A percentile compares a stretch with the other conserved stretches of the same genome.
phyloP scores from a whole-genome alignment of 2,113 vertebrate genomes.

The Petroica traversi region DNA sequence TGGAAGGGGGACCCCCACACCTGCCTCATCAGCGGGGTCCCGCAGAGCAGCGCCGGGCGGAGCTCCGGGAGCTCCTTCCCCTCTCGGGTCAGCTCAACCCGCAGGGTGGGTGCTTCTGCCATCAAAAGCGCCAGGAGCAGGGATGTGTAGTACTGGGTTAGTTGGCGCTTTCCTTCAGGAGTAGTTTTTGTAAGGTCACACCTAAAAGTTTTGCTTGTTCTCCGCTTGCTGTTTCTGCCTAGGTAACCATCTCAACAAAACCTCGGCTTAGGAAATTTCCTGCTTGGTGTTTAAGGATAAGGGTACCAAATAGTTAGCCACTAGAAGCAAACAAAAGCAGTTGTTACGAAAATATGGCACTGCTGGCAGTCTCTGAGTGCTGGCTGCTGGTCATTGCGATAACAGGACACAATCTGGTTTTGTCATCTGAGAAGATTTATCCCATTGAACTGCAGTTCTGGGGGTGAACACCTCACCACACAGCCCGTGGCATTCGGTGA shows the following conservation, averaged over 20 bases:
- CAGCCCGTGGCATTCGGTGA: background rate
- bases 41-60: background rate
- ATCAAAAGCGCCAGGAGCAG: fast-evolving
- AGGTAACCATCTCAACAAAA: background rate
- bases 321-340: background rate
- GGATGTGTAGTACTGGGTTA: fast-evolving
- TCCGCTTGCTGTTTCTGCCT: background rate
- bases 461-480: background rate
- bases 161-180: background rate
- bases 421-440: background rate
- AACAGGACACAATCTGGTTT: background rate
- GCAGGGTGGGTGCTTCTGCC: fast-evolving
- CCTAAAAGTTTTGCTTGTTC: background rate
- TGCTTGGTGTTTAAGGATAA: background rate
- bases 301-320: background rate
- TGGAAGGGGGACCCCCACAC: too few species aligned
- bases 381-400: background rate
- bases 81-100: too few species aligned
- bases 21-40: too few species aligned
- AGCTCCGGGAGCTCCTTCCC: background rate
- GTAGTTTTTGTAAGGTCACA: background rate
- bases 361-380: background rate
- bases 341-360: fast-evolving
- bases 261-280: background rate
- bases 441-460: background rate